phyloP scores from a whole-genome alignment of 2,113 vertebrate genomes.

The Rhizomys pruinosus region DNA sequence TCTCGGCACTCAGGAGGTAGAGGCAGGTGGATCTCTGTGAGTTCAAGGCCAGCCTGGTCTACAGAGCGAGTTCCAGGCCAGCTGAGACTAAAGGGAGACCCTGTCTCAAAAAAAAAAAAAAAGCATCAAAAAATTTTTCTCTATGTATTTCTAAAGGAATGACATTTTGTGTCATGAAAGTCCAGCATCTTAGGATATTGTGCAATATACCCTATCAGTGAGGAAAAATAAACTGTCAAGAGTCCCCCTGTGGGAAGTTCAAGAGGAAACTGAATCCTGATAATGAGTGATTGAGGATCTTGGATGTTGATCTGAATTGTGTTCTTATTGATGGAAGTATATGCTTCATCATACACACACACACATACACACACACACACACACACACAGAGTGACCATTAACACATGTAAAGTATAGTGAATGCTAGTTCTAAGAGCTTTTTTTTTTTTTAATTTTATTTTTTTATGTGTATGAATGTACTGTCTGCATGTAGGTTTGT shows the following conservation, averaged over 20 bases:
- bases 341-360: not conserved
- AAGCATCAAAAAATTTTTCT: not conserved
- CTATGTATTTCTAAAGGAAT: not conserved
- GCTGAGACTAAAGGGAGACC: too few relatives aligned
- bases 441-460: too few relatives aligned
- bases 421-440: not conserved
- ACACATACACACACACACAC: too few relatives aligned
- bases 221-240: not conserved
- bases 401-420: not conserved
- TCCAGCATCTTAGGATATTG: not conserved
- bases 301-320: not conserved
- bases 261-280: not conserved
- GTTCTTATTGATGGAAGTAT: not conserved
- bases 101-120: too few relatives aligned
- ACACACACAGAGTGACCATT: not conserved
- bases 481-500: too few relatives aligned
- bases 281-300: not conserved
- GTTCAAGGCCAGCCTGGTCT: too few relatives aligned
- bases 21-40: not conserved
- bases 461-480: too few relatives aligned
- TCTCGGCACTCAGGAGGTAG: too few relatives aligned
- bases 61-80: too few relatives aligned
- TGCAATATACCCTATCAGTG: not conserved
- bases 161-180: constrained; percentile 9
- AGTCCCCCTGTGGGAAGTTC: not conserved